Percentiles rank a stretch among this genome's conserved stretches.
These are phyloP conservation scores for Heliconius congener DNA, from an alignment of 1,140 invertebrate genomes.

Conservation along the genomic window DNA sequence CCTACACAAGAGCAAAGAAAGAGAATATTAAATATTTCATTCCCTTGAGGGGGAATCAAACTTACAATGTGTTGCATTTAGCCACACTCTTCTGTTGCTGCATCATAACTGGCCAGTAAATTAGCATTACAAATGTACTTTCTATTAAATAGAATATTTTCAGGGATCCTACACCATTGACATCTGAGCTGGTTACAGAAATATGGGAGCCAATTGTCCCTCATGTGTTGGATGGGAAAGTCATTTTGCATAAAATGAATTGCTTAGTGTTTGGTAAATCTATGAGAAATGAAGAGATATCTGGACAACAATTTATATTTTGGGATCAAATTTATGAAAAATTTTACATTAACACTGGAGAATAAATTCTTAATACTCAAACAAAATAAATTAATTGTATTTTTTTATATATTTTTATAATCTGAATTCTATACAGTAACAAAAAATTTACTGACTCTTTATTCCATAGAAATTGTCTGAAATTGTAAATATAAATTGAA, in stretches of 20 bases:
- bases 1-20: too few relatives aligned
- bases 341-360: slow-evolving; percentile 48
- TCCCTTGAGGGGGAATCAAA: too few relatives aligned
- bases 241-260: slow-evolving; percentile 41
- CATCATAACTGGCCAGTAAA: too few relatives aligned
- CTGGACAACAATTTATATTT: slow-evolving; percentile 51
- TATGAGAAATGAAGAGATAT: slow-evolving; percentile 40
- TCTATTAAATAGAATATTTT: slow-evolving; percentile 26
- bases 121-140: too few relatives aligned
- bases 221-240: slow-evolving; percentile 28
- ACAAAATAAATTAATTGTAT: too few relatives aligned
- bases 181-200: slow-evolving; percentile 52
- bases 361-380: not conserved
- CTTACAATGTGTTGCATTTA: too few relatives aligned
- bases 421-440: too few relatives aligned
- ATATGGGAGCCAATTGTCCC: slow-evolving; percentile 59
- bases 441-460: too few relatives aligned
- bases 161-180: slow-evolving; percentile 72
- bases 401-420: too few relatives aligned
- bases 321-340: slow-evolving; percentile 67
- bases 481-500: not conserved
- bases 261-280: slow-evolving; percentile 46
- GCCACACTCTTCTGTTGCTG: too few relatives aligned
- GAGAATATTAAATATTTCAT: too few relatives aligned
- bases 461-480: too few relatives aligned